Percentiles rank a stretch among this genome's conserved stretches.
Conservation (phyloP, 2,113 vertebrate genomes). For the Psittacus erithacus region DNA sequence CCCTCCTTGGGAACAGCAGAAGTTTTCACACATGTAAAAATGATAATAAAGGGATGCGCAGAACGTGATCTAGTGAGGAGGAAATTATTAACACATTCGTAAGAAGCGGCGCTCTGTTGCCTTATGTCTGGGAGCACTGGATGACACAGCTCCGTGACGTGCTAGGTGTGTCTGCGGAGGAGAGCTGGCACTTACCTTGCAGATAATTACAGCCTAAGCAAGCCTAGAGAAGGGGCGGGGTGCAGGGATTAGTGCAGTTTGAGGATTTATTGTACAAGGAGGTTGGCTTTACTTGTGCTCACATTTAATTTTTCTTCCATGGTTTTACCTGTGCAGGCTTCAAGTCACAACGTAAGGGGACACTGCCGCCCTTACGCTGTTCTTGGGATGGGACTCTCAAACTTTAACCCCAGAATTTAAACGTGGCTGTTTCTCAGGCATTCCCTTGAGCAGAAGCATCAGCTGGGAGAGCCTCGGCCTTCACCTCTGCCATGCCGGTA, state of each 20-base stretch:
- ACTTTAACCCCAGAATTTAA: background rate
- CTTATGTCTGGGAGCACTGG: background rate
- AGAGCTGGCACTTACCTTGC: background rate
- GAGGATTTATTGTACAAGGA: background rate
- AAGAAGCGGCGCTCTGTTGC: background rate
- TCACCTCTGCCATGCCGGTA: background rate
- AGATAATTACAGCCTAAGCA: background rate
- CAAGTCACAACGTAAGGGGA: background rate
- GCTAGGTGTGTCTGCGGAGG: background rate
- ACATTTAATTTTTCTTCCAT: background rate
- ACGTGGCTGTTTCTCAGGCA: accelerated
- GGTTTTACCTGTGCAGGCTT: background rate
- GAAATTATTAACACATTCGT: background rate
- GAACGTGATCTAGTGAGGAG: background rate
- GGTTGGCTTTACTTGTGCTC: background rate
- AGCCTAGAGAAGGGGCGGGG: background rate
- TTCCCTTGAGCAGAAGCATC: background rate
- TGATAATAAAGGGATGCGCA: background rate
- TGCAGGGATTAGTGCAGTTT: background rate
- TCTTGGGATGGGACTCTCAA: background rate
- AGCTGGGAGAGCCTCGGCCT: background rate
- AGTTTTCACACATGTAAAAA: background rate
- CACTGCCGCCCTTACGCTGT: accelerated
- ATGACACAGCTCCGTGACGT: background rate
- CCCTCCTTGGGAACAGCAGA: background rate